Evolutionary conservation across 2,888 invertebrate species (phyloP).

Genomic region (Cosmia pyralina): DNA sequence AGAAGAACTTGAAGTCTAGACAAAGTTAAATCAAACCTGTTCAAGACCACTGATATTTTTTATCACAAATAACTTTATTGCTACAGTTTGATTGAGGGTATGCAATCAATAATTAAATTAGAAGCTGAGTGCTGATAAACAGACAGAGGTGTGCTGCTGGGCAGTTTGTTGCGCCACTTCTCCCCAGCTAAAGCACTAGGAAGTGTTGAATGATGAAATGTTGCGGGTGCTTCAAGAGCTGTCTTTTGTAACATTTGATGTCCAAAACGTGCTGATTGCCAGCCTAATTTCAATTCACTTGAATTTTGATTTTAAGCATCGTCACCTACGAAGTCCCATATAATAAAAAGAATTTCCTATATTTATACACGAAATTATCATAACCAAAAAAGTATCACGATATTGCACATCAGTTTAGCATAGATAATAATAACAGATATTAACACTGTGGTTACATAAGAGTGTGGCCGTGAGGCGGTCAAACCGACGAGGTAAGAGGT

Average conservation of each 20-base stretch:
- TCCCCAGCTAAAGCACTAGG: background rate
- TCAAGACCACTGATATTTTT: slow-evolving; percentile 5
- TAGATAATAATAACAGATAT: slow-evolving; percentile 42
- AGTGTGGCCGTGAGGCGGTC: slow-evolving; percentile 60
- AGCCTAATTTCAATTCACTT: background rate
- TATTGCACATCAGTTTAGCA: slow-evolving; percentile 33
- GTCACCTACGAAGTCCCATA: slow-evolving; percentile 18
- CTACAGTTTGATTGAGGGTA: background rate
- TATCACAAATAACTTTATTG: background rate
- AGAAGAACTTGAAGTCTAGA: slow-evolving; percentile 1
- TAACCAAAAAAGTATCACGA: slow-evolving; percentile 20
- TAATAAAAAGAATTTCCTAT: slow-evolving; percentile 26
- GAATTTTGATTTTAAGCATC: background rate
- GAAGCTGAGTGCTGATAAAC: background rate
- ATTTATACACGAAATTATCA: slow-evolving; percentile 21
- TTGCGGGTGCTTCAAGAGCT: background rate
- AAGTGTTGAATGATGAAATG: background rate
- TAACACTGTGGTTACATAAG: slow-evolving; percentile 54
- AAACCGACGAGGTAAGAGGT: slow-evolving; percentile 25
- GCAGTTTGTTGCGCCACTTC: background rate
- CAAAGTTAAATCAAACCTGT: slow-evolving; percentile 19
- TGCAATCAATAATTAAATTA: background rate
- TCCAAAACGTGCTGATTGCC: background rate
- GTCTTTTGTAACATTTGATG: background rate
- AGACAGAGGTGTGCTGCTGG: background rate